Evolutionary conservation across 2,888 invertebrate species (phyloP).

Genomic region (Calameuta idolon): DNA sequence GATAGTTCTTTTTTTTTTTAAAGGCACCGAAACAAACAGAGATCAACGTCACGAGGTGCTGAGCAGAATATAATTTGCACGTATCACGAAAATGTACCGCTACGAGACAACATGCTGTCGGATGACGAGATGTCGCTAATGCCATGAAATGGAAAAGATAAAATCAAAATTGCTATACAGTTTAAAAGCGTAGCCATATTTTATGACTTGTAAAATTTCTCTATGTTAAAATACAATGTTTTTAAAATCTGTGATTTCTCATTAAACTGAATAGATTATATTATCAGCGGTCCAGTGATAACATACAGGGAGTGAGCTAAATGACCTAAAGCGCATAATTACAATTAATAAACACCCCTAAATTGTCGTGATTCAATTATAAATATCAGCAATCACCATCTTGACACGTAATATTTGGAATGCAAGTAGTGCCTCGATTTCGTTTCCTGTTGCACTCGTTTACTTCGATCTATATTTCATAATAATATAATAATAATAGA

Average conservation of each 20-base stretch:
- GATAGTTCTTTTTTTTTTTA: background rate
- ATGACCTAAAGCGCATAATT: background rate
- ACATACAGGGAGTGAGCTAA: background rate
- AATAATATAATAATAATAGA: slow-evolving; percentile 15
- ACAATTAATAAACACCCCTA: background rate
- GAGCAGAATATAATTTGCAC: slow-evolving; percentile 20
- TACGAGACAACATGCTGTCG: slow-evolving; percentile 38
- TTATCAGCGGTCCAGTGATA: background rate
- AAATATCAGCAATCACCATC: background rate
- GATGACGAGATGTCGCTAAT: slow-evolving; percentile 41
- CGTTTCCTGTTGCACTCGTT: background rate
- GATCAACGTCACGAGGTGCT: slow-evolving; percentile 12
- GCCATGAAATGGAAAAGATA: background rate
- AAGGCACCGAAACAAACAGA: slow-evolving; percentile 1
- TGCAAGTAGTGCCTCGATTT: background rate
- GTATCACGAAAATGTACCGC: slow-evolving; percentile 28
- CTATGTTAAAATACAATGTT: background rate
- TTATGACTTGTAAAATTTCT: background rate
- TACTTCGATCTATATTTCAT: background rate
- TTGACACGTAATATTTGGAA: background rate
- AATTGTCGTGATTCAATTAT: background rate
- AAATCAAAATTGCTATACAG: background rate
- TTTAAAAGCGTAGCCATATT: background rate
- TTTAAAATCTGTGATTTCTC: background rate
- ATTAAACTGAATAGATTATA: background rate